phyloP scores from a whole-genome alignment of 2,797 vertebrate genomes.

The Lacerta viridis region DNA sequence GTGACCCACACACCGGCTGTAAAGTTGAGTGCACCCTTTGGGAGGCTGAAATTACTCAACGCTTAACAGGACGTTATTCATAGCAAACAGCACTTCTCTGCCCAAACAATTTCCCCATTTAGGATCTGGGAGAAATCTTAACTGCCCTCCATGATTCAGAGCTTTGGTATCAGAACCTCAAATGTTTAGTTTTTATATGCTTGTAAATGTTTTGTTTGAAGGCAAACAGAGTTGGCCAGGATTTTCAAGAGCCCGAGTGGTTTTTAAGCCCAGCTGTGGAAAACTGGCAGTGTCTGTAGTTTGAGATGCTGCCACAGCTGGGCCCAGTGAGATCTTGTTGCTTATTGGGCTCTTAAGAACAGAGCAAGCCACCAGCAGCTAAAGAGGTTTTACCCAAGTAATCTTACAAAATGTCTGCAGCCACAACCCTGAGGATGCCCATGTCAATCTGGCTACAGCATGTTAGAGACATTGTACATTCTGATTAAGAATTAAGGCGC shows the following conservation, averaged over 20 bases:
- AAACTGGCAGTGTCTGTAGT: constrained; percentile 26
- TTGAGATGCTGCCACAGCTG: not conserved
- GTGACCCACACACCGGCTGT: not conserved
- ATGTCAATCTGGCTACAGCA: not conserved
- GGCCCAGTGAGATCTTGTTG: not conserved
- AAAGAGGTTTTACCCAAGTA: constrained; percentile 27
- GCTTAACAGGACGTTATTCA: not conserved
- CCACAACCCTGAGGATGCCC: not conserved
- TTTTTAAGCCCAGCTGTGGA: constrained; percentile 53
- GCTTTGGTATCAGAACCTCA: constrained; percentile 59
- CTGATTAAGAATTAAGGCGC: not conserved
- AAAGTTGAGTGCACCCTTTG: constrained; percentile 18
- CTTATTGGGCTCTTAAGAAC: constrained; percentile 31
- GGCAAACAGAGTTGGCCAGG: constrained; percentile 67
- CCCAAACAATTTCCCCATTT: constrained; percentile 38
- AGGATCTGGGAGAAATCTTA: not conserved
- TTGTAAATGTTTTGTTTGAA: constrained; percentile 59
- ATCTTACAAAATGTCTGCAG: constrained; percentile 43
- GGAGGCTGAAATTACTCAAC: not conserved
- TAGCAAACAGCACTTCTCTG: not conserved
- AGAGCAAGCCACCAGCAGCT: not conserved
- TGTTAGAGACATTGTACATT: not conserved
- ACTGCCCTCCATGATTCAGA: constrained; percentile 58
- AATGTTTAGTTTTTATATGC: constrained; percentile 68
- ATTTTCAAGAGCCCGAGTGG: constrained; percentile 58